Percentiles rank a stretch among this genome's conserved stretches.
Conservation (phyloP, 2,113 vertebrate species). For the Rhineura floridana region DNA sequence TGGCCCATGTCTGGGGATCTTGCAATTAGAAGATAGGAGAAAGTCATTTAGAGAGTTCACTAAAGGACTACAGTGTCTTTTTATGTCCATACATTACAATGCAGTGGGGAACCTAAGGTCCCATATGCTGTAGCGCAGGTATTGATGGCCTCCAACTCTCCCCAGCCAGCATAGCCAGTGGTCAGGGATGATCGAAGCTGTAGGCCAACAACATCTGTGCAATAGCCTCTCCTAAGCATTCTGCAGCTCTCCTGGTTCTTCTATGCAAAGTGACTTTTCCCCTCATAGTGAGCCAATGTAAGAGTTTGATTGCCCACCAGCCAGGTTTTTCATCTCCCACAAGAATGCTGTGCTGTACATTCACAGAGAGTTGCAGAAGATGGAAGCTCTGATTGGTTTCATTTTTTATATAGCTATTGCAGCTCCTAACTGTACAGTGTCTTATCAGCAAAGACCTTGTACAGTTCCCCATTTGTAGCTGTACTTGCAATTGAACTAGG, state of each 20-base stretch:
- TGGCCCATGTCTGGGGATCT: no score
- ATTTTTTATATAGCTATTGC: slow-evolving; percentile 54
- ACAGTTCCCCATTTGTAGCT: slow-evolving; percentile 51
- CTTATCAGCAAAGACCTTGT: slow-evolving; percentile 42
- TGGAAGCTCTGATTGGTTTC: slow-evolving; percentile 49
- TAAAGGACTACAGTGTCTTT: no score
- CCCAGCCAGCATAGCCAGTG: no score
- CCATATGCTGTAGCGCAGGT: no score
- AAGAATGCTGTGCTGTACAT: neutral
- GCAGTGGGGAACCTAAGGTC: no score
- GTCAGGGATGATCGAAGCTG: no score
- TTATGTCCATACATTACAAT: no score
- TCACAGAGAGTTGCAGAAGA: slow-evolving; percentile 36
- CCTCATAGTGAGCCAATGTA: neutral
- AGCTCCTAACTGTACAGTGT: slow-evolving; percentile 37
- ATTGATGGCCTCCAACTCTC: no score
- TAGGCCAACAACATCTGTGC: no score
- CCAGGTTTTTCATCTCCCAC: slow-evolving; percentile 38
- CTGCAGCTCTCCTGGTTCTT: neutral
- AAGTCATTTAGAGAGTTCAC: no score
- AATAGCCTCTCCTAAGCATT: neutral
- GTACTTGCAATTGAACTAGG: slow-evolving; percentile 21
- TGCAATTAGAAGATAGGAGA: no score
- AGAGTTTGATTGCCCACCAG: slow-evolving; percentile 20
- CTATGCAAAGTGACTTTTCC: neutral